Base-by-base conservation (phyloP, 2,888 invertebrate species). In the Amblyjoppa proteus region DNA sequence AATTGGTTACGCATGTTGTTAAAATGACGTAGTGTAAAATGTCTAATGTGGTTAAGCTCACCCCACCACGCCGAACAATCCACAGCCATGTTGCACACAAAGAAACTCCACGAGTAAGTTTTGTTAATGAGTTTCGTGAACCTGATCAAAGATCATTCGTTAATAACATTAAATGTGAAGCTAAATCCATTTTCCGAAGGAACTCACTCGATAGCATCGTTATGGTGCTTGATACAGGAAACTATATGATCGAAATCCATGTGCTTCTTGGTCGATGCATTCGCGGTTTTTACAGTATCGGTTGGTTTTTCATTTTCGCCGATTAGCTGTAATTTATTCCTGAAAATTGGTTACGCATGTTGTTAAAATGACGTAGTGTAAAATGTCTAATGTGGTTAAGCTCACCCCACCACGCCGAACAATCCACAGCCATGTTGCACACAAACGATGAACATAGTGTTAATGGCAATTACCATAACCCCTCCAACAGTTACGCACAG, bases 141-240 rank as follows among this genome's bases (percentile, higher is more conserved):
- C 58, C 58, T 58, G 11, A 25, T 25, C 9, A 28, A n/a, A n/a
- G n/a, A n/a, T 16, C n/a, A 53, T 53, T 53, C 5, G n/a, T 53
- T n/a, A 1, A n/a, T 53, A 1, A 20, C 20, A 20, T 20, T 20
- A 20, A 20, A 20, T 20, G 13, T 20, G 66, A 76, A 51, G n/a
- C n/a, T 51, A 11, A 6, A 51, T 16, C 38, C n/a, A 76, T 3
- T 51, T 28, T 51, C 16, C 13, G 16, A 68, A 51, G 20, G 45
- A 3, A 41, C 58, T 66, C 64, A 77, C 74, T 64, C 70, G 6
- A 78, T 82, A n/a, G 70, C 81, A 38, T 74, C 74, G 28, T 76
- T 76, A 70, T 81, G 75, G 31, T 75, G 69, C 16, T 56, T 41
- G 9, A 81, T 70, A 34, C 81, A 81, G 1, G n/a, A 34, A 6